phyloP scores from a whole-genome alignment of 2,888 invertebrate genomes.

The Miltochrista miniata region DNA sequence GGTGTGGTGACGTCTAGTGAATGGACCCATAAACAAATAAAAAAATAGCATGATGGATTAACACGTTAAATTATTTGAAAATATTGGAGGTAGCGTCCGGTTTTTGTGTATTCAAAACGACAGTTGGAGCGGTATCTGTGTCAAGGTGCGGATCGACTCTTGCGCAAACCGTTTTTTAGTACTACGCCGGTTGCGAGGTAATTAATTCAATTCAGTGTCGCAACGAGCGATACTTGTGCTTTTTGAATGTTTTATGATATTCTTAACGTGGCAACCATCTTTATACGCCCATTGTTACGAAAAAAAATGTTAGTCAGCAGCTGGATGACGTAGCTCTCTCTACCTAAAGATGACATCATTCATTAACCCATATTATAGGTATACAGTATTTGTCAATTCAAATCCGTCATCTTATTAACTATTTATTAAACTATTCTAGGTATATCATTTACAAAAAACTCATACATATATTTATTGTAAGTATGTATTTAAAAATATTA shows the following conservation, averaged over 20 bases:
- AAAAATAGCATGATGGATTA: background rate
- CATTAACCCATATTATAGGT: conserved; percentile 6
- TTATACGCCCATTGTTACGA: conserved; percentile 6
- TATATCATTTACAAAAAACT: no score
- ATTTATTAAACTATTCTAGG: no score
- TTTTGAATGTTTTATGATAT: conserved; percentile 57
- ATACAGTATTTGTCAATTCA: no score
- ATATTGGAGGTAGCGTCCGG: conserved; percentile 78
- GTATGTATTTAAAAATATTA: no score
- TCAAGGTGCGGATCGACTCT: conserved; percentile 81
- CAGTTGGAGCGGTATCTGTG: conserved; percentile 79
- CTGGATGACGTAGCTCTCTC: conserved; percentile 28
- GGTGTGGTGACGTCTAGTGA: no score
- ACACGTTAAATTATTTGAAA: conserved; percentile 40
- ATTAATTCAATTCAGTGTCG: conserved; percentile 82
- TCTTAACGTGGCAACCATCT: background rate
- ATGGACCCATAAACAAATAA: background rate
- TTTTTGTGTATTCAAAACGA: conserved; percentile 83
- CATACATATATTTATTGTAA: no score
- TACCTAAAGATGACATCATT: conserved; percentile 27
- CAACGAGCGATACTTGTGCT: conserved; percentile 73
- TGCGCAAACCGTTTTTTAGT: conserved; percentile 82
- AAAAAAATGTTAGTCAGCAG: conserved; percentile 21
- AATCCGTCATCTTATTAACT: no score
- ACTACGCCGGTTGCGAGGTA: conserved; percentile 81